These are phyloP conservation scores for Poeciliopsis infans DNA, from an alignment of 2,797 vertebrate species.

Conservation along the genomic window DNA sequence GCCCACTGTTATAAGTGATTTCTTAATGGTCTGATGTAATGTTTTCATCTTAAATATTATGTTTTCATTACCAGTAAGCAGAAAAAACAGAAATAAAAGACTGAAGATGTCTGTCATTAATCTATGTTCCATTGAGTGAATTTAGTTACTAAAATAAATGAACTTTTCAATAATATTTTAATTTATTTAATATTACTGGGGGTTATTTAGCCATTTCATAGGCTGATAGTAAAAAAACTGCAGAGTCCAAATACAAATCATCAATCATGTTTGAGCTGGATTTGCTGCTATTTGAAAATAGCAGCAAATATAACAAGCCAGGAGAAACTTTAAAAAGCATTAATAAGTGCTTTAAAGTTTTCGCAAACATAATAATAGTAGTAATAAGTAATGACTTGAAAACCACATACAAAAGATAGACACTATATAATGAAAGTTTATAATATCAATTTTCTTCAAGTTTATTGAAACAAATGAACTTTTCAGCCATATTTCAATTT, in stretches of 20 bases:
- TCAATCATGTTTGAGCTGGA: neutral
- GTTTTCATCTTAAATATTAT: neutral
- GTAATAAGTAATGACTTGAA: neutral
- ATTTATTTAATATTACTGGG: neutral
- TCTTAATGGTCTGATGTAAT: neutral
- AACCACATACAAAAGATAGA: neutral
- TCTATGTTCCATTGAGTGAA: neutral
- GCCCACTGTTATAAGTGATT: neutral
- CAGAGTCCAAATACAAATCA: neutral
- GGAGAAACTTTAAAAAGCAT: neutral
- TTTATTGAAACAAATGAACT: neutral
- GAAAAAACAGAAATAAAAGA: neutral
- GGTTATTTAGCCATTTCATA: neutral
- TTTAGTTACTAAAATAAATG: neutral
- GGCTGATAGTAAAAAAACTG: neutral
- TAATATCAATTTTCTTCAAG: neutral
- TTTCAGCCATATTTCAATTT: neutral
- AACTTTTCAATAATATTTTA: neutral
- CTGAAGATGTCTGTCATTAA: neutral
- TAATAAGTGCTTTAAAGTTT: neutral
- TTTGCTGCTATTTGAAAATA: neutral
- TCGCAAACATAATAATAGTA: too few relatives aligned
- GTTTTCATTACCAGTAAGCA: neutral
- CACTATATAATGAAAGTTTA: neutral
- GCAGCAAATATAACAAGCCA: neutral